Conservation (phyloP, 1,140 invertebrate species). For the Apolygus lucorum region DNA sequence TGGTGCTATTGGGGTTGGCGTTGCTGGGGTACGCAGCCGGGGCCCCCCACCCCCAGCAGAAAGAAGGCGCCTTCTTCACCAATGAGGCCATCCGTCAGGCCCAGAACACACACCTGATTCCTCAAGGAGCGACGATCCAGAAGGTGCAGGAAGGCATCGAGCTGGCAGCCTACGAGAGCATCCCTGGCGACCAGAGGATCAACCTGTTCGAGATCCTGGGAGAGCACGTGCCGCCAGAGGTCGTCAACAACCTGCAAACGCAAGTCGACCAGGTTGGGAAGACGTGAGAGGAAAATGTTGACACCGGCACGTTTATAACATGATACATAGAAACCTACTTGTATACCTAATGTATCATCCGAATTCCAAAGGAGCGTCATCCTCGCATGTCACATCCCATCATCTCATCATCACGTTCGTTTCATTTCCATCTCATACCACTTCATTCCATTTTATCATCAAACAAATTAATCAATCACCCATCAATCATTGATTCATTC, state of each 20-base stretch:
- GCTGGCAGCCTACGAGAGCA: constrained; percentile 69
- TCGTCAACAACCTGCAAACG: constrained; percentile 73
- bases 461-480: no score
- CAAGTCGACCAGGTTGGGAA: constrained; percentile 71
- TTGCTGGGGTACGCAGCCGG: constrained; percentile 6
- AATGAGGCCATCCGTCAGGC: constrained; percentile 78
- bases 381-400: no score
- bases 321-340: no score
- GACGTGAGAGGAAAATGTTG: no score
- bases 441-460: no score
- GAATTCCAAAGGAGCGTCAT: no score
- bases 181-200: constrained; percentile 70
- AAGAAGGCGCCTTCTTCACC: constrained; percentile 68
- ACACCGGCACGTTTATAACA: no score
- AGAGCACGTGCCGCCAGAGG: constrained; percentile 70
- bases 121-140: constrained; percentile 74
- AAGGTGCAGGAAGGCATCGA: constrained; percentile 77
- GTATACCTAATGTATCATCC: no score
- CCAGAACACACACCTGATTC: constrained; percentile 70
- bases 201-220: constrained; percentile 71
- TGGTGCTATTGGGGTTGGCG: constrained; percentile 12
- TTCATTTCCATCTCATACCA: no score
- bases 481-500: no score
- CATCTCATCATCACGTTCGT: no score
- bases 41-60: constrained; percentile 46